Evolutionary conservation across 2,113 vertebrate species (phyloP).

Genomic region (Myotis davidii): DNA sequence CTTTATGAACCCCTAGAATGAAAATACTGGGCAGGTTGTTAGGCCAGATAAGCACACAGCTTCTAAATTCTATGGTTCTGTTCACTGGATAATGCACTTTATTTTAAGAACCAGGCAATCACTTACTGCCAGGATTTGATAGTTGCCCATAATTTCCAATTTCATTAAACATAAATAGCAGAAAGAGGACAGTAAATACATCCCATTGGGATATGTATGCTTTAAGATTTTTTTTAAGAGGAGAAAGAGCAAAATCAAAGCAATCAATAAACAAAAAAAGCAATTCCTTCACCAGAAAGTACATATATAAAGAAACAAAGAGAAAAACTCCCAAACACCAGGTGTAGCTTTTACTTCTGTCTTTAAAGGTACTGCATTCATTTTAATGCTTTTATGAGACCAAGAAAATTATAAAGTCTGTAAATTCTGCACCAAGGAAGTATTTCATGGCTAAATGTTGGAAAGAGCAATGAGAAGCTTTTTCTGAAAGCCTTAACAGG

Average conservation of each 20-base stretch:
- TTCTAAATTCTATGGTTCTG: background rate
- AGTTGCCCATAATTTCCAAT: background rate
- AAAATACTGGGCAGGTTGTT: background rate
- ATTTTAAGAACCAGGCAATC: background rate
- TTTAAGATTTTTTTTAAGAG: constrained; percentile 7
- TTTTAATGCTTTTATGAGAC: constrained; percentile 6
- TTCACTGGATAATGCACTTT: background rate
- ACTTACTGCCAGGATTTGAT: background rate
- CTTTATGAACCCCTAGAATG: background rate
- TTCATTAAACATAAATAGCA: background rate
- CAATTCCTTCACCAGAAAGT: background rate
- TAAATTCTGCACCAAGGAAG: constrained; percentile 24
- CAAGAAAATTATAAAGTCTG: background rate
- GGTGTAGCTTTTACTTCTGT: background rate
- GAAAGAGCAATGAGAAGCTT: background rate
- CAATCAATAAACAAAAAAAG: background rate
- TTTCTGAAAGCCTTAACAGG: background rate
- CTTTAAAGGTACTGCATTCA: background rate
- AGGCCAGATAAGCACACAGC: background rate
- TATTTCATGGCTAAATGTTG: background rate
- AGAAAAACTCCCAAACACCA: background rate
- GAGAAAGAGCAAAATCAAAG: constrained; percentile 32
- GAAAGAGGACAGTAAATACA: background rate
- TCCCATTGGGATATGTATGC: background rate
- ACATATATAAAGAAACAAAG: background rate